Evolutionary conservation across 1,140 invertebrate genomes (phyloP).

Genomic region (Lucilia sericata): DNA sequence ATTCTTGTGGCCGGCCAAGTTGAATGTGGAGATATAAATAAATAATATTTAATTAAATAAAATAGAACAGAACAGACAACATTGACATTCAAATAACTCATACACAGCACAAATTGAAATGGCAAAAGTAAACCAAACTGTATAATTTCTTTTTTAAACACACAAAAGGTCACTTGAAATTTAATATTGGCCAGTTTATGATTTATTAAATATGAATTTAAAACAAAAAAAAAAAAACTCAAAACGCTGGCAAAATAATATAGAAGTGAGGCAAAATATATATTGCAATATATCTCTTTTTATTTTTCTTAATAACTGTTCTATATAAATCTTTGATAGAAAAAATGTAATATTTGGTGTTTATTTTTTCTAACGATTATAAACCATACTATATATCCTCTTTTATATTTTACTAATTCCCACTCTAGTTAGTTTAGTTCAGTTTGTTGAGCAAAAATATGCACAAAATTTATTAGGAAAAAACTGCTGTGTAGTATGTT

Average conservation of each 20-base stretch:
- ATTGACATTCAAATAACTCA: too few species aligned
- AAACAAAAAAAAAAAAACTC: too few species aligned
- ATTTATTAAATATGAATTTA: conserved; percentile 3
- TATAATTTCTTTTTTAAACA: not conserved
- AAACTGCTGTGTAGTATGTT: not conserved
- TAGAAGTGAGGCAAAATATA: not conserved
- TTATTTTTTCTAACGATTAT: not conserved
- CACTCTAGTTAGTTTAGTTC: not conserved
- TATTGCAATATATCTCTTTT: not conserved
- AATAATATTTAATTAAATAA: too few species aligned
- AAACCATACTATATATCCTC: not conserved
- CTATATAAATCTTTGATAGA: not conserved
- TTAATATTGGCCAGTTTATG: conserved; percentile 10
- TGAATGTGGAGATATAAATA: too few species aligned
- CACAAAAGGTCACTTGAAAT: not conserved
- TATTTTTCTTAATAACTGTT: not conserved
- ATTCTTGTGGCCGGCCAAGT: too few species aligned
- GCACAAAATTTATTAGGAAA: too few species aligned
- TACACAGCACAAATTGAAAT: too few species aligned
- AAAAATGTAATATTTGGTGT: not conserved
- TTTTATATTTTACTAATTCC: not conserved
- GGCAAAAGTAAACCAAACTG: too few species aligned
- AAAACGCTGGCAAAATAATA: not conserved
- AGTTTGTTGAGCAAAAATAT: not conserved
- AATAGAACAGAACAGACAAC: too few species aligned